These are phyloP conservation scores for Cheilosia scutellata DNA, from an alignment of 2,888 invertebrate genomes.

Conservation along the genomic window DNA sequence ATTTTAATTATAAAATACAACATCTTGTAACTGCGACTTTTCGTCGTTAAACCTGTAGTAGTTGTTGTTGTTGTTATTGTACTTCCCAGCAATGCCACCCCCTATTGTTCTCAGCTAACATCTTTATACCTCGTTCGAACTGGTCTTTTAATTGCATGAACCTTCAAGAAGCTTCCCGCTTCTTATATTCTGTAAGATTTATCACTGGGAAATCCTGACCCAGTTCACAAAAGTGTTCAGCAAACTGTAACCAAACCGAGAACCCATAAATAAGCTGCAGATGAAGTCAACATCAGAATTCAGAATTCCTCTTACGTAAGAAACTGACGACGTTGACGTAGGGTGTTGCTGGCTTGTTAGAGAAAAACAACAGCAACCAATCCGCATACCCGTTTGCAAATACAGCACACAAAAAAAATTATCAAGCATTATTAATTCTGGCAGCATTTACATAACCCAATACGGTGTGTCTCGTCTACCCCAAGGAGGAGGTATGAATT, in stretches of 20 bases:
- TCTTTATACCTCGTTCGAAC: conserved; percentile 42
- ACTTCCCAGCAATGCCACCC: conserved; percentile 26
- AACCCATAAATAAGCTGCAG: conserved; percentile 56
- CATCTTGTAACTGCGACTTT: conserved; percentile 4
- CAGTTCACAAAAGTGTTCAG: conserved; percentile 64
- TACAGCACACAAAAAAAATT: conserved; percentile 30
- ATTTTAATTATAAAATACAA: conserved; percentile 18
- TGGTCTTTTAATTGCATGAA: conserved; percentile 29
- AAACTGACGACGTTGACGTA: background rate
- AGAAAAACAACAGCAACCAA: no score
- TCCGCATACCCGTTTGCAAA: conserved; percentile 21
- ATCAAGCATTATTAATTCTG: conserved; percentile 66
- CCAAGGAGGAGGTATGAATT: conserved; percentile 34
- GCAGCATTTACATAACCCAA: conserved; percentile 69
- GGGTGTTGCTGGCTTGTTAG: conserved; percentile 13
- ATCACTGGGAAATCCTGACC: conserved; percentile 64
- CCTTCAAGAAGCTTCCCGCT: conserved; percentile 31
- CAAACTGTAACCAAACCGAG: conserved; percentile 70
- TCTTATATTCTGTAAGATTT: conserved; percentile 19
- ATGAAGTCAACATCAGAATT: conserved; percentile 34
- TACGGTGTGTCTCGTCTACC: conserved; percentile 1
- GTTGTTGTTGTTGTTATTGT: background rate
- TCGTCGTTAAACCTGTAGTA: background rate
- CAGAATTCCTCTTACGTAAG: conserved; percentile 59
- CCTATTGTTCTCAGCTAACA: conserved; percentile 51